Evolutionary conservation across 2,888 invertebrate genomes (phyloP).

Genomic region (Terebella lapidaria): DNA sequence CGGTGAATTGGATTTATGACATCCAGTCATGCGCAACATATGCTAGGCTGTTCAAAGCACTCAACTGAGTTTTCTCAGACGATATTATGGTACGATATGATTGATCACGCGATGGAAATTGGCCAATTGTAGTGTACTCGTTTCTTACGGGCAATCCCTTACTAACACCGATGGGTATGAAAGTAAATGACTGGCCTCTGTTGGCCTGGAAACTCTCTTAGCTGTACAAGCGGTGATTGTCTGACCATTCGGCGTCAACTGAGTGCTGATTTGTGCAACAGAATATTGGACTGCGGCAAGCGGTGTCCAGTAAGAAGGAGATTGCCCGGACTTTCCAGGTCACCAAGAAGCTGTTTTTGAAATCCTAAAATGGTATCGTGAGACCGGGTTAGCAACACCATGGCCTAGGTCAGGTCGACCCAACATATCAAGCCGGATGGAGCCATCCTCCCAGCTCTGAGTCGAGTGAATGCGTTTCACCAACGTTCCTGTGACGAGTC

Average conservation of each 20-base stretch:
- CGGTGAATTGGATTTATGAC: no score
- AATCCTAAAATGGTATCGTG: neutral
- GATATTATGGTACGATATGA: no score
- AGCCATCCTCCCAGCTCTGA: neutral
- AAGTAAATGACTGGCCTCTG: no score
- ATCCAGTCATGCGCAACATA: no score
- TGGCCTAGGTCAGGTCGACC: neutral
- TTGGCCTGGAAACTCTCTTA: no score
- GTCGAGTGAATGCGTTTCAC: neutral
- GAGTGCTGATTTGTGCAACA: neutral
- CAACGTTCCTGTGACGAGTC: neutral
- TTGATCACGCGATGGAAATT: no score
- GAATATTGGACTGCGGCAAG: neutral
- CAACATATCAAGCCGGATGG: neutral
- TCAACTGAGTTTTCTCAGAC: no score
- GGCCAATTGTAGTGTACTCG: no score
- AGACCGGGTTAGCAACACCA: neutral
- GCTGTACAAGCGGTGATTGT: neutral
- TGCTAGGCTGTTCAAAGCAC: no score
- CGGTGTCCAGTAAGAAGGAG: neutral
- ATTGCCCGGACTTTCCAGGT: neutral
- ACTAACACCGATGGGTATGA: no score
- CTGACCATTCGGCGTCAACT: neutral
- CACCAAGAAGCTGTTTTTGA: neutral
- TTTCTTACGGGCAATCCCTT: no score